Percentiles rank a stretch among this genome's conserved stretches.
phyloP scores from a whole-genome alignment of 1,140 invertebrate genomes.

The Pseudomyrmex concolor region DNA sequence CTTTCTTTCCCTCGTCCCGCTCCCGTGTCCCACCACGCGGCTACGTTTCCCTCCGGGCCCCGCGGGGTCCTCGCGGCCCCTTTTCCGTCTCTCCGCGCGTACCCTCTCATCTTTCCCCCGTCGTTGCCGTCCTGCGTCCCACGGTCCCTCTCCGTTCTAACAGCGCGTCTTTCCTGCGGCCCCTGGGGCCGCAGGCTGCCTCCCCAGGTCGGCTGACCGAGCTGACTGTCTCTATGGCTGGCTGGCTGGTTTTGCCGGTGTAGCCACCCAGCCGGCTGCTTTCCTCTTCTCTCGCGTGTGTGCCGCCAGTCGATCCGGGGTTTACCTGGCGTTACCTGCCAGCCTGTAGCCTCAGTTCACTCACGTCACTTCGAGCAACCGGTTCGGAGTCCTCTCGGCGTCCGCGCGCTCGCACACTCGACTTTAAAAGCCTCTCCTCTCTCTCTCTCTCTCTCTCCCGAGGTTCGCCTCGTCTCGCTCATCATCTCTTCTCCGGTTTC shows the following conservation, averaged over 20 bases:
- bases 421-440: slow-evolving; percentile 70
- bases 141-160: slow-evolving; percentile 38
- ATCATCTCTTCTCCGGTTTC: background rate
- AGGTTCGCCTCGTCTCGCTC: slow-evolving; percentile 20
- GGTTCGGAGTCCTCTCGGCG: slow-evolving; percentile 78
- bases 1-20: slow-evolving; percentile 32
- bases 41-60: slow-evolving; percentile 30
- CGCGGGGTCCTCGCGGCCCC: background rate
- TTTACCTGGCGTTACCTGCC: slow-evolving; percentile 85
- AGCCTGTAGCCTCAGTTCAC: slow-evolving; percentile 83
- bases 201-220: slow-evolving; percentile 71
- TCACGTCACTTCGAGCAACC: slow-evolving; percentile 85
- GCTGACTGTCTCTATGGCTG: slow-evolving; percentile 73
- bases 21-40: slow-evolving; percentile 25
- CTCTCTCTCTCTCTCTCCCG: background rate
- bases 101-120: slow-evolving; percentile 32
- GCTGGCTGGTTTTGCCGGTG: slow-evolving; percentile 65
- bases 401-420: slow-evolving; percentile 55
- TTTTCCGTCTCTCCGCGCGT: background rate
- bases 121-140: slow-evolving; percentile 40
- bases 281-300: slow-evolving; percentile 68
- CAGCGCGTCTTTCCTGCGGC: slow-evolving; percentile 67
- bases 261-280: slow-evolving; percentile 66
- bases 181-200: slow-evolving; percentile 73
- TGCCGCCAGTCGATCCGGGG: slow-evolving; percentile 68